These are phyloP conservation scores for Dynastes tityus DNA, from an alignment of 2,888 invertebrate species.

Conservation along the genomic window DNA sequence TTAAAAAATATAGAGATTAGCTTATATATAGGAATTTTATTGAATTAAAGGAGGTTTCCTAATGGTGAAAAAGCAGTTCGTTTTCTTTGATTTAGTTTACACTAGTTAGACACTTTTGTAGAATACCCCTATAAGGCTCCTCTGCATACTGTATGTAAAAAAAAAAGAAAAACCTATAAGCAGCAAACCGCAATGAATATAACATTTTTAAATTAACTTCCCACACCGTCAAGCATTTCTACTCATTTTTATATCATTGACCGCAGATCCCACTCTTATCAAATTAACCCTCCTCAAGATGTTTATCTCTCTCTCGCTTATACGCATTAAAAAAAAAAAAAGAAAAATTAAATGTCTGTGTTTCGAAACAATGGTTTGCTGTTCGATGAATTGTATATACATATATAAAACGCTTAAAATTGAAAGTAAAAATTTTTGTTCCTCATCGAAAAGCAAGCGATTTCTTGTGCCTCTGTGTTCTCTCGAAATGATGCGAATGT, in stretches of 20 bases:
- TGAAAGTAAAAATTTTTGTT: not conserved
- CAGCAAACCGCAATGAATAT: conserved; percentile 18
- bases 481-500: conserved; percentile 68
- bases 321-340: conserved; percentile 17
- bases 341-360: conserved; percentile 23
- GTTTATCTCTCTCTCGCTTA: conserved; percentile 32
- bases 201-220: not conserved
- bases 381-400: conserved; percentile 25
- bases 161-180: not conserved
- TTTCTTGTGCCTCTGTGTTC: conserved; percentile 58
- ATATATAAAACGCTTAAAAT: not conserved
- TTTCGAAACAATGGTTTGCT: conserved; percentile 38
- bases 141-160: conserved; percentile 60
- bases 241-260: conserved; percentile 10
- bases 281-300: conserved; percentile 4
- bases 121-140: conserved; percentile 68
- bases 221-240: conserved; percentile 7
- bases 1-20: no score
- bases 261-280: not conserved
- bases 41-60: no score
- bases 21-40: not conserved
- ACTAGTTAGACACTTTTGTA: not conserved
- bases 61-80: no score
- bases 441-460: conserved; percentile 51
- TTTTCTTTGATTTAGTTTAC: no score